These are phyloP conservation scores for Drosophila sproati DNA, from an alignment of 1,140 invertebrate genomes.

Conservation along the genomic window DNA sequence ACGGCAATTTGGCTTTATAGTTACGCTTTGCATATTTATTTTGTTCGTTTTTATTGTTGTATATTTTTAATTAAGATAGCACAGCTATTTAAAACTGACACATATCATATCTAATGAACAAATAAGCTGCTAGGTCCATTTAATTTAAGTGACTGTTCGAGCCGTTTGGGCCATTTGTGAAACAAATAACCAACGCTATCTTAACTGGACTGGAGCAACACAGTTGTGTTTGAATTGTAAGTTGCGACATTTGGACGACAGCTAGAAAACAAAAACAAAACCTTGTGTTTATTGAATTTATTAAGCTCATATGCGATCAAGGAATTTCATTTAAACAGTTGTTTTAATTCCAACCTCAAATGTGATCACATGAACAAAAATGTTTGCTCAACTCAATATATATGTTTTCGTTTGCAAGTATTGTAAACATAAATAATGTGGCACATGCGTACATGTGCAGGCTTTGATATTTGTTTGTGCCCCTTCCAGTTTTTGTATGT, in stretches of 20 bases:
- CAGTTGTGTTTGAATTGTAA: constrained; percentile 66
- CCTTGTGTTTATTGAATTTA: constrained; percentile 36
- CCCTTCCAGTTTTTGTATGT: constrained; percentile 34
- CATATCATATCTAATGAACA: background rate
- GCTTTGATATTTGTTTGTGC: background rate
- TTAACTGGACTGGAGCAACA: constrained; percentile 24
- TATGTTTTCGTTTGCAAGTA: constrained; percentile 3
- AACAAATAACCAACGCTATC: constrained; percentile 16
- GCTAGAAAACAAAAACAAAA: background rate
- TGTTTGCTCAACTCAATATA: constrained; percentile 23
- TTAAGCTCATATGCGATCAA: constrained; percentile 47
- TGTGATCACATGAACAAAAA: constrained; percentile 37
- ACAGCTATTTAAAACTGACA: constrained; percentile 49
- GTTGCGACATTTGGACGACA: constrained; percentile 47
- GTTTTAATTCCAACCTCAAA: constrained; percentile 32
- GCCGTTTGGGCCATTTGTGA: constrained; percentile 12
- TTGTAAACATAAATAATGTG: constrained; percentile 59
- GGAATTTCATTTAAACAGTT: constrained; percentile 72
- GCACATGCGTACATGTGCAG: constrained; percentile 33
- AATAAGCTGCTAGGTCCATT: constrained; percentile 36
- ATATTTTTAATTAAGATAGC: constrained; percentile 52
- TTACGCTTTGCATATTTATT: constrained; percentile 17
- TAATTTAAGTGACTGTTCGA: constrained; percentile 7
- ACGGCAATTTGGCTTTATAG: constrained; percentile 38
- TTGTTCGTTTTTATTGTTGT: constrained; percentile 1